These are phyloP conservation scores for Drosophila malerkotliana DNA, from an alignment of 1,140 invertebrate species.

Conservation along the genomic window DNA sequence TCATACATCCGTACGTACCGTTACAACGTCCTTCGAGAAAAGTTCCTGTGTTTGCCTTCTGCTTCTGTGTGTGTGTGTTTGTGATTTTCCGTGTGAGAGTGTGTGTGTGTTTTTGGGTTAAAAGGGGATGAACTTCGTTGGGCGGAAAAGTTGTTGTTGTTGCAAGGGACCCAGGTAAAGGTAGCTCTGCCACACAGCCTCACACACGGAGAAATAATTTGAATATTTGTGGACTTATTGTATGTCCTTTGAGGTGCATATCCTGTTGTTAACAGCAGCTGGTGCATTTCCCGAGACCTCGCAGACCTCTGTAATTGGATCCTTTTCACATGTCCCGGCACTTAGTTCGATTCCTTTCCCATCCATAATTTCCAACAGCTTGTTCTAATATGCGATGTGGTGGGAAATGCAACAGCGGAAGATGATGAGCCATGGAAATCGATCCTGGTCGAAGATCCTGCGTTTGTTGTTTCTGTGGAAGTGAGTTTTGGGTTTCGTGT, in stretches of 20 bases:
- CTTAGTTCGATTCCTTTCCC: slow-evolving; percentile 49
- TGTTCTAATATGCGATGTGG: slow-evolving; percentile 67
- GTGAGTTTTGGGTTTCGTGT: slow-evolving; percentile 57
- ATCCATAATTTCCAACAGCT: slow-evolving; percentile 68
- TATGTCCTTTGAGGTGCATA: slow-evolving; percentile 20
- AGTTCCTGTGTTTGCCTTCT: slow-evolving; percentile 22
- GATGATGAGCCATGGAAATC: slow-evolving; percentile 31
- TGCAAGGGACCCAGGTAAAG: slow-evolving; percentile 21
- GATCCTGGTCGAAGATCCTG: slow-evolving; percentile 38
- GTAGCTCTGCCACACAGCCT: slow-evolving; percentile 20
- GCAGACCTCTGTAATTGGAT: slow-evolving; percentile 56
- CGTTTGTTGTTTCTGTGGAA: slow-evolving; percentile 46
- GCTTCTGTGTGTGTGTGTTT: slow-evolving; percentile 1
- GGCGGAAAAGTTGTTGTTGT: slow-evolving; percentile 16
- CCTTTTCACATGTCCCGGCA: slow-evolving; percentile 68
- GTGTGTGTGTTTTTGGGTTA: slow-evolving; percentile 51
- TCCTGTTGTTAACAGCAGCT: slow-evolving; percentile 63
- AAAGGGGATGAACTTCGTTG: slow-evolving; percentile 66
- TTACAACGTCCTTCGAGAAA: slow-evolving; percentile 53
- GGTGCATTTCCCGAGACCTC: slow-evolving; percentile 49
- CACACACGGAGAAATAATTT: neutral
- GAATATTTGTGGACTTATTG: neutral
- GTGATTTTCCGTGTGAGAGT: slow-evolving; percentile 25
- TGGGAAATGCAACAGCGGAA: slow-evolving; percentile 53
- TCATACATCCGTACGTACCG: slow-evolving; percentile 39